phyloP scores from a whole-genome alignment of 2,888 invertebrate species.

The Tipula vernalis region DNA sequence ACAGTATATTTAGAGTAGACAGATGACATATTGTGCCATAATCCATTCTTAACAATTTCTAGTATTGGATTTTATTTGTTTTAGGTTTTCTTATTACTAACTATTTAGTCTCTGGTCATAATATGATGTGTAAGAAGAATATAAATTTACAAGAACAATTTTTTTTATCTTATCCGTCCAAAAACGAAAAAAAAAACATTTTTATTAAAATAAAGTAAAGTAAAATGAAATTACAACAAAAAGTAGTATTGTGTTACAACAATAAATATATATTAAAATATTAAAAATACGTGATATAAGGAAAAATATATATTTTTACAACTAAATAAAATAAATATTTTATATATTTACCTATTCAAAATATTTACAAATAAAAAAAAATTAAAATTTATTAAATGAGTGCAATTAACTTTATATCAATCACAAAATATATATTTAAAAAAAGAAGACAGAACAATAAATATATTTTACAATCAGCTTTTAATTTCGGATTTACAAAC shows the following conservation, averaged over 20 bases:
- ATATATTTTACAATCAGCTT: not conserved
- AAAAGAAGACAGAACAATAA: no score
- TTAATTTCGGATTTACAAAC: not conserved
- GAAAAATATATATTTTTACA: not conserved
- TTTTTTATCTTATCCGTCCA: not conserved
- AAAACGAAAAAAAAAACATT: not conserved
- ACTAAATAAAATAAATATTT: not conserved
- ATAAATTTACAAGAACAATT: not conserved
- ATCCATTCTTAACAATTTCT: not conserved
- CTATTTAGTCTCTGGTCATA: not conserved
- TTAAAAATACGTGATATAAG: not conserved
- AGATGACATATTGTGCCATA: not conserved
- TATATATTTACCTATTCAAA: not conserved
- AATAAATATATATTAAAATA: not conserved
- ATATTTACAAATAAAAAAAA: not conserved
- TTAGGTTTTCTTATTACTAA: not conserved
- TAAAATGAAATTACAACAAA: not conserved
- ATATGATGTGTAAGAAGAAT: not conserved
- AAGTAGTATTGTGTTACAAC: not conserved
- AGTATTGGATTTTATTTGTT: not conserved
- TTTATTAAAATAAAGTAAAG: not conserved
- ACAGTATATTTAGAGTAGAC: not conserved
- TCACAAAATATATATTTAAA: not conserved
- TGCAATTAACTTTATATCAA: not conserved
- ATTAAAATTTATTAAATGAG: not conserved